These are phyloP conservation scores for Pachyuromys duprasi DNA, from an alignment of 2,797 vertebrate species.

Conservation along the genomic window DNA sequence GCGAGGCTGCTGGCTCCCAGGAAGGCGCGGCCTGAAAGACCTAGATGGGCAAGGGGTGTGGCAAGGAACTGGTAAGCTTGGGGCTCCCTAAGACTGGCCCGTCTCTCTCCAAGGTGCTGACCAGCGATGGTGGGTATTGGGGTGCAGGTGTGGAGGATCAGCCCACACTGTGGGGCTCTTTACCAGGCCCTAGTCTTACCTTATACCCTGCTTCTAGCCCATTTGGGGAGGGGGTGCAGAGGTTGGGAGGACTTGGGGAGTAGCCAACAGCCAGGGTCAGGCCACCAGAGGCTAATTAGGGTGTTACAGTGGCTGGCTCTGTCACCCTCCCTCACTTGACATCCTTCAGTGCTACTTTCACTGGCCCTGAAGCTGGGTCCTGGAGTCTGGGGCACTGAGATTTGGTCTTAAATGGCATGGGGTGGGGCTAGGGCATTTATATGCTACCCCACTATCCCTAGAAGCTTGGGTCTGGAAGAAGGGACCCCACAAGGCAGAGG, in stretches of 20 bases:
- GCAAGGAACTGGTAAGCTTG: neutral
- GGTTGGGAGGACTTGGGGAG: neutral
- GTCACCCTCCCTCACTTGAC: neutral
- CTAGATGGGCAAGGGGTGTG: neutral
- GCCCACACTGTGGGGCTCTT: neutral
- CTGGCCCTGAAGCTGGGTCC: neutral
- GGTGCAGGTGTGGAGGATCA: neutral
- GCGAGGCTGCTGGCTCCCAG: neutral
- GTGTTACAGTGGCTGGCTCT: neutral
- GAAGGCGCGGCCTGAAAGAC: neutral
- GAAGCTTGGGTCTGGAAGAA: neutral
- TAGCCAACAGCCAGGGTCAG: neutral
- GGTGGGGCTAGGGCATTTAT: neutral
- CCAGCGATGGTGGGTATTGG: neutral
- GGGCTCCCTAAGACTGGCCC: neutral
- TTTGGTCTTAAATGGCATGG: neutral
- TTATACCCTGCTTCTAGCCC: neutral
- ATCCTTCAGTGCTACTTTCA: neutral
- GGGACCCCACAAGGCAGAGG: neutral
- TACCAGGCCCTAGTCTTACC: neutral
- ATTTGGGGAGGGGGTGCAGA: neutral
- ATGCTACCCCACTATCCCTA: neutral
- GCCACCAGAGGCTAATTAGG: neutral
- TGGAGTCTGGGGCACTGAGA: neutral
- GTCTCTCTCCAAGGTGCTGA: conserved; percentile 78